A percentile compares a stretch with the other conserved stretches of the same genome.
phyloP scores from a whole-genome alignment of 2,113 vertebrate species.

The Recurvirostra avosetta region DNA sequence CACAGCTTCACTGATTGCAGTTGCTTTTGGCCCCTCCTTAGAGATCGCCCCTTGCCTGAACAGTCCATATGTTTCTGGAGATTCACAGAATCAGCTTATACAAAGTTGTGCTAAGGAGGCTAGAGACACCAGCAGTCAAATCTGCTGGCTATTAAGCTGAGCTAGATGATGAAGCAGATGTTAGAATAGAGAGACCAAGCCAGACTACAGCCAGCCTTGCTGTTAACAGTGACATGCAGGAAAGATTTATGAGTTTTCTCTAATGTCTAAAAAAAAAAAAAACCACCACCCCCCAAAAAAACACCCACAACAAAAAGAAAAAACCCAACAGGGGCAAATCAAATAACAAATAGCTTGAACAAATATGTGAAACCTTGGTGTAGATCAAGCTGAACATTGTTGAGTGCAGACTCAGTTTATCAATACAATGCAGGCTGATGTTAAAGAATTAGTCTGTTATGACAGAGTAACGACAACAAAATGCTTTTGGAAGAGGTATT shows the following conservation, averaged over 20 bases:
- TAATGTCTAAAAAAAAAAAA: background rate
- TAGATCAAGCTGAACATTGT: background rate
- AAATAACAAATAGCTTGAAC: background rate
- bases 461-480: background rate
- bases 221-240: background rate
- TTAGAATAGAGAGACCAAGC: background rate
- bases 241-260: background rate
- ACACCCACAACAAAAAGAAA: too few relatives aligned
- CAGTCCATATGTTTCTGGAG: conserved; percentile 28
- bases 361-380: background rate
- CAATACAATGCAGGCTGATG: background rate
- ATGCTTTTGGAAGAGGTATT: background rate
- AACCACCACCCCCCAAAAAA: too few relatives aligned
- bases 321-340: background rate
- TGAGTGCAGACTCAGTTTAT: background rate
- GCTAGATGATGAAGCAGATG: conserved; percentile 43
- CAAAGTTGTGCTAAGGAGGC: conserved; percentile 52
- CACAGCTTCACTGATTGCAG: background rate
- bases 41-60: background rate
- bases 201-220: background rate
- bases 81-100: conserved; percentile 64
- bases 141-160: conserved; percentile 50
- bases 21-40: background rate
- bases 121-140: conserved; percentile 43
- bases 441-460: background rate